Conservation (phyloP, 1,140 invertebrate genomes). For the Nylanderia fulva region DNA sequence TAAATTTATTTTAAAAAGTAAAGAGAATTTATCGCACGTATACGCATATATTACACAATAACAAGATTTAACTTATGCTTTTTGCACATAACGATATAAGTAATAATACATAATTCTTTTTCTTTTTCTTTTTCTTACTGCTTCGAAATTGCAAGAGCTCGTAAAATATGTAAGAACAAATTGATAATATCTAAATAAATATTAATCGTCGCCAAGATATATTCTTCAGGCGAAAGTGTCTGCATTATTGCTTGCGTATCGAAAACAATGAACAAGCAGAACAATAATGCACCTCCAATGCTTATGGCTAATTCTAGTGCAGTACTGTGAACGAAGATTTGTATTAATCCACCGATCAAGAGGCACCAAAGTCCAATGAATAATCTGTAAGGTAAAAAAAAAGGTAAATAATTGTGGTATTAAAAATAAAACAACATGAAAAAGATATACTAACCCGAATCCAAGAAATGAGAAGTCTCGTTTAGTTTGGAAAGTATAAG, state of each 20-base stretch:
- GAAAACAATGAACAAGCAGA: constrained; percentile 90
- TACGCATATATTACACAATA: neutral
- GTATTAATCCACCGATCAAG: constrained; percentile 90
- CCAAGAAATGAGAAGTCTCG: constrained; percentile 92
- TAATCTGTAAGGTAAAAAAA: constrained; percentile 87
- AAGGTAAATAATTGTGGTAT: neutral
- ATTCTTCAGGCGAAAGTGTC: constrained; percentile 91
- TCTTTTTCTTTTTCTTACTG: constrained; percentile 40
- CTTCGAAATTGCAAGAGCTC: constrained; percentile 87
- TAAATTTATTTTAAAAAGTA: constrained; percentile 9
- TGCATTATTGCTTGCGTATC: constrained; percentile 90
- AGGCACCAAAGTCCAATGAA: constrained; percentile 90
- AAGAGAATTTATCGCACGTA: neutral
- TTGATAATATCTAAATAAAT: constrained; percentile 96
- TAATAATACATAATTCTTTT: neutral
- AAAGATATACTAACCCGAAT: constrained; percentile 88
- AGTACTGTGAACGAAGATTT: constrained; percentile 90
- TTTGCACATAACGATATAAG: neutral
- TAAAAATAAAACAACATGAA: neutral
- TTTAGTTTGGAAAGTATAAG: constrained; percentile 94
- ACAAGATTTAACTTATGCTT: constrained; percentile 4
- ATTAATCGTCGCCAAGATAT: constrained; percentile 92
- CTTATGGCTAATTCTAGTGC: constrained; percentile 89
- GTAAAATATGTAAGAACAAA: constrained; percentile 93
- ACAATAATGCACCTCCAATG: constrained; percentile 91